Evolutionary conservation across 2,888 invertebrate species (phyloP), one percentile per base, ranked within the genome.

Genomic region (Tipula confusa): DNA sequence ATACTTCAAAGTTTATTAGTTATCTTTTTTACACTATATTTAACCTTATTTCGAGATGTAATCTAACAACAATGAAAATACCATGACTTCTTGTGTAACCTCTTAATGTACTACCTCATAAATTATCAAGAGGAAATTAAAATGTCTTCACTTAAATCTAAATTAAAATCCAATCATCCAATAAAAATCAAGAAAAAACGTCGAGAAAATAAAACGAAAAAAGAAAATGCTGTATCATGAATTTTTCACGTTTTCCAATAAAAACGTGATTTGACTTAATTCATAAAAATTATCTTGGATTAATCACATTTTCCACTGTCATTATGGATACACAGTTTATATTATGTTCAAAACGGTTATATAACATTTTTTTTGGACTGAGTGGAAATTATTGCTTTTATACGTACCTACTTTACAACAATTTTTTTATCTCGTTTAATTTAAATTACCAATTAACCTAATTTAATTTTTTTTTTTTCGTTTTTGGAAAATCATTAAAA

Each of bases 401-500:
- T 18, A 43, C 7, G 24, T 24, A 64, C 13, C 18, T 38, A 38
- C 31, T 31, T 2, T 43, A 6, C 9, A 64, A 64, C 6, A 18
- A 64, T 43, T 43, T 43, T 43, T 43, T 15, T 79, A 79, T 80
- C 29, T 80, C 29, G 13, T 80, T 80, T 80, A 80, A 31, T 80
- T 29, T 80, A 80, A 31, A 80, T 80, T 80, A 80, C 31, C 29
- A 80, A 80, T 31, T 29, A 31, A 31, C 31, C 31, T 31, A 80
- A 80, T 29, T 31, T 29, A 31, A n/a, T n/a, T n/a, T n/a, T n/a
- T n/a, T n/a, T n/a, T n/a, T n/a, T n/a, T n/a, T n/a, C n/a, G n/a
- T 31, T 80, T 80, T 80, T 31, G 80, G 7, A 80, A 80, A 29
- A 80, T 80, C 80, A 80, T 31, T 80, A 80, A 29, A 80, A 80